phyloP scores from a whole-genome alignment of 2,797 vertebrate genomes.

The Enteromius paludinosus region DNA sequence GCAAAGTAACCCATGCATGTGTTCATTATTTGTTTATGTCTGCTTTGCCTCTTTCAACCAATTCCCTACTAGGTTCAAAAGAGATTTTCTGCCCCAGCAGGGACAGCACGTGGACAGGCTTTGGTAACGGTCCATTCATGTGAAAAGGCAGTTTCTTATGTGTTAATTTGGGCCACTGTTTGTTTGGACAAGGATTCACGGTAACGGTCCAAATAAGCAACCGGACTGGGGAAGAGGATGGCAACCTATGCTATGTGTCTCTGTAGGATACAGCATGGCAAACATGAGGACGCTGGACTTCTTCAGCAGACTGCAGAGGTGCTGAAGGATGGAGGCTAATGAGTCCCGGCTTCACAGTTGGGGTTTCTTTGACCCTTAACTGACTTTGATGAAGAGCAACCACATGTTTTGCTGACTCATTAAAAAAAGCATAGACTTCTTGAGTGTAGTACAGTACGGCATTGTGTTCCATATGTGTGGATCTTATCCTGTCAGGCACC shows the following conservation, averaged over 20 bases:
- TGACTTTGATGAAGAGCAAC: slow-evolving; percentile 62
- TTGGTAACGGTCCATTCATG: slow-evolving; percentile 39
- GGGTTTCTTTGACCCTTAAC: slow-evolving; percentile 40
- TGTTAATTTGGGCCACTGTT: slow-evolving; percentile 67
- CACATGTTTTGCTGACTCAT: slow-evolving; percentile 55
- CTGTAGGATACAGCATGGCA: slow-evolving; percentile 30
- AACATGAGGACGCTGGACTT: slow-evolving; percentile 40
- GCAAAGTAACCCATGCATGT: slow-evolving; percentile 35
- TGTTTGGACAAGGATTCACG: slow-evolving; percentile 51
- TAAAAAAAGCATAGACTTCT: slow-evolving; percentile 24
- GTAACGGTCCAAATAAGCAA: slow-evolving; percentile 39
- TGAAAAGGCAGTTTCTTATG: slow-evolving; percentile 54
- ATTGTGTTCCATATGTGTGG: slow-evolving; percentile 51
- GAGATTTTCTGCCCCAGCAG: slow-evolving; percentile 54
- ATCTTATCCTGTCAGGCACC: slow-evolving; percentile 48
- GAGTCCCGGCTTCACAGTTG: slow-evolving; percentile 43
- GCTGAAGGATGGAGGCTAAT: slow-evolving; percentile 48
- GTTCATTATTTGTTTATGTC: slow-evolving; percentile 62
- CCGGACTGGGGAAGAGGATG: slow-evolving; percentile 12
- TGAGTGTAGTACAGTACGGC: slow-evolving; percentile 42
- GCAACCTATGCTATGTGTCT: slow-evolving; percentile 20
- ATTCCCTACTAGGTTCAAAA: slow-evolving; percentile 60
- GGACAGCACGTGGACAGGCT: slow-evolving; percentile 53
- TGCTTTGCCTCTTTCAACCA: slow-evolving; percentile 60
- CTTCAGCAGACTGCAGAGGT: slow-evolving; percentile 44